Base-by-base conservation (phyloP, 1,140 invertebrate genomes). In the Sycobia sp. region DNA sequence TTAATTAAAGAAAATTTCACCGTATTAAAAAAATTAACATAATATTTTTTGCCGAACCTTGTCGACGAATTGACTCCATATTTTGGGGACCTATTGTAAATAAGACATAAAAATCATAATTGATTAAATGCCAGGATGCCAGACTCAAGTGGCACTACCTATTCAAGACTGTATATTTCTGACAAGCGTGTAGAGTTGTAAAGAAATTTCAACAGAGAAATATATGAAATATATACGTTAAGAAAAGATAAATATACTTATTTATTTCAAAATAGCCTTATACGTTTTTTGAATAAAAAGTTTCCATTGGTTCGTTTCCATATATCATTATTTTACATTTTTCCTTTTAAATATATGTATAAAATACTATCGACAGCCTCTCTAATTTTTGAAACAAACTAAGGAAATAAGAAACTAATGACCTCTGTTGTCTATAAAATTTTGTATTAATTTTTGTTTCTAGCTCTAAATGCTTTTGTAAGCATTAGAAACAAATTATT, bases 111-210 rank as follows among this genome's bases (percentile, higher is more conserved):
- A 18, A 49, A 20, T 27, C 4, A 47, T 22, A 22, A 51, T 57
- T 23, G 32, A 34, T 43, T 47, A n/a, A n/a, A n/a, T n/a, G n/a
- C n/a, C n/a, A n/a, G 34, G 46, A 39, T 59, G 25, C 46, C 22
- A 49, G 27, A 41, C 39, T 13, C n/a, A 22, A 50, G 22, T 51
- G 58, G 34, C 11, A 1, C 8, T 11, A n/a, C 13, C 18, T 49
- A 61, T 53, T 36, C n/a, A 61, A 61, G 59, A 61, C 49, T 61
- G 59, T 61, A 61, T 23, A 53, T 61, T 53, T 41, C 25, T 23
- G 27, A 41, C 5, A 3, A 44, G 57, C 47, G 47, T 60, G 47
- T 60, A 50, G 46, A 50, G 23, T 27, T 60, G 25, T 60, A 39
- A 51, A 50, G 14, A 49, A 38, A 60, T 60, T 60, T 50, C 36